These are phyloP conservation scores for Artibeus lituratus DNA, from an alignment of 2,797 vertebrate species.

Conservation along the genomic window DNA sequence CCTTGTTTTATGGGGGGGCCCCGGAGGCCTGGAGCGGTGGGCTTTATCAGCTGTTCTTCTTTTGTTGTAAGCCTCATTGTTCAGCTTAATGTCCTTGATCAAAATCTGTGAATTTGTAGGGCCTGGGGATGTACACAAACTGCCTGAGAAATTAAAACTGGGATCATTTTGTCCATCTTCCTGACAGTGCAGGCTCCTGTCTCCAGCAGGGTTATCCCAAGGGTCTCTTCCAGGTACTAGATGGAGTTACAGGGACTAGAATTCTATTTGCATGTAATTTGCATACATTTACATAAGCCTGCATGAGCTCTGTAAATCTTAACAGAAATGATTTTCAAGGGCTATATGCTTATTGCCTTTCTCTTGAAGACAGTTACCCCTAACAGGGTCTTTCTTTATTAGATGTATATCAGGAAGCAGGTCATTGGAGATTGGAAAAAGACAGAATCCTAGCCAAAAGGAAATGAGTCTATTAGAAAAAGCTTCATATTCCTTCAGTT, in stretches of 20 bases:
- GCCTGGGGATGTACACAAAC: slow-evolving; percentile 58
- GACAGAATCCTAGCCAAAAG: neutral
- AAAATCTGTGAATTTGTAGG: slow-evolving; percentile 47
- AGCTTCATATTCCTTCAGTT: neutral
- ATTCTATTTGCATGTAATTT: slow-evolving; percentile 54
- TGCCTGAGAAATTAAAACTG: slow-evolving; percentile 45
- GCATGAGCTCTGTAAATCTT: neutral
- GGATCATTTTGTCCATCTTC: slow-evolving; percentile 44
- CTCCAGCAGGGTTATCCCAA: slow-evolving; percentile 54
- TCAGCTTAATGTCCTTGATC: slow-evolving; percentile 64
- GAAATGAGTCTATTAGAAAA: neutral
- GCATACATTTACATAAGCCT: slow-evolving; percentile 34
- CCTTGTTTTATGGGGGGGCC: neutral
- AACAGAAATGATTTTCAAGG: slow-evolving; percentile 14
- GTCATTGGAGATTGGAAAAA: neutral
- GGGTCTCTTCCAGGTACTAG: slow-evolving; percentile 61
- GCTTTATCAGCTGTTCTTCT: slow-evolving; percentile 50
- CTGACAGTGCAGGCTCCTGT: neutral
- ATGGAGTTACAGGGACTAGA: neutral
- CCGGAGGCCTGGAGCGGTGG: neutral
- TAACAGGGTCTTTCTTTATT: neutral
- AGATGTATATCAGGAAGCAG: neutral
- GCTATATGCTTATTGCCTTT: slow-evolving; percentile 46
- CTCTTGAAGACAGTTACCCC: neutral
- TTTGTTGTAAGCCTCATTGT: slow-evolving; percentile 65